These are phyloP conservation scores for Eurosta solidaginis DNA, from an alignment of 1,140 invertebrate species.

Conservation along the genomic window DNA sequence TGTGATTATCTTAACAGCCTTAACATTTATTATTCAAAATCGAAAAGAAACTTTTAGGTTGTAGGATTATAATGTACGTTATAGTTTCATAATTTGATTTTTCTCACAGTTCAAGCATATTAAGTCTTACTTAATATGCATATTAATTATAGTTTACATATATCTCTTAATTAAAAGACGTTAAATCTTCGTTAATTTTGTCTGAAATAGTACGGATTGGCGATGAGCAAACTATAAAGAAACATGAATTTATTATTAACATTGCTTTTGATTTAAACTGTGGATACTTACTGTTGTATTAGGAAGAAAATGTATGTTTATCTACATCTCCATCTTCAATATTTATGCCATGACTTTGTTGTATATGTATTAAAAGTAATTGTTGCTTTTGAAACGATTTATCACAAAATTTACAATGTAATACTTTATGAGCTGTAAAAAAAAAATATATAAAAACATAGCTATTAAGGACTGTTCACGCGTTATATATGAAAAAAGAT, in stretches of 20 bases:
- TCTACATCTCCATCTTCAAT: background rate
- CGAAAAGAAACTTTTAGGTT: too few species aligned
- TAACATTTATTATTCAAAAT: too few species aligned
- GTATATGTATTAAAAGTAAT: background rate
- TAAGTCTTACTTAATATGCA: too few species aligned
- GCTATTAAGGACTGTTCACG: too few species aligned
- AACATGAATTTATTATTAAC: background rate
- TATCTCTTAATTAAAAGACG: too few species aligned
- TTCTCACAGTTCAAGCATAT: too few species aligned
- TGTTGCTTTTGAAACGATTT: constrained; percentile 12
- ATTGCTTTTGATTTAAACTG: too few species aligned
- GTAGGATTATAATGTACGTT: too few species aligned
- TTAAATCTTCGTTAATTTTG: background rate
- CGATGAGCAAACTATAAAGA: background rate
- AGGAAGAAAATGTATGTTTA: background rate
- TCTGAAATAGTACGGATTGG: background rate
- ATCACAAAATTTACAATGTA: background rate
- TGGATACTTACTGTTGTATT: background rate
- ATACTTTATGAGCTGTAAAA: background rate
- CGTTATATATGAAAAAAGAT: too few species aligned
- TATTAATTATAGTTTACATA: too few species aligned
- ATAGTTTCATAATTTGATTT: too few species aligned
- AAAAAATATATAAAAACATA: background rate
- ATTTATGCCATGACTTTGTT: background rate
- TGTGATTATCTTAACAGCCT: too few species aligned